Evolutionary conservation across 2,113 vertebrate species (phyloP).

Genomic region (Lepus americanus): DNA sequence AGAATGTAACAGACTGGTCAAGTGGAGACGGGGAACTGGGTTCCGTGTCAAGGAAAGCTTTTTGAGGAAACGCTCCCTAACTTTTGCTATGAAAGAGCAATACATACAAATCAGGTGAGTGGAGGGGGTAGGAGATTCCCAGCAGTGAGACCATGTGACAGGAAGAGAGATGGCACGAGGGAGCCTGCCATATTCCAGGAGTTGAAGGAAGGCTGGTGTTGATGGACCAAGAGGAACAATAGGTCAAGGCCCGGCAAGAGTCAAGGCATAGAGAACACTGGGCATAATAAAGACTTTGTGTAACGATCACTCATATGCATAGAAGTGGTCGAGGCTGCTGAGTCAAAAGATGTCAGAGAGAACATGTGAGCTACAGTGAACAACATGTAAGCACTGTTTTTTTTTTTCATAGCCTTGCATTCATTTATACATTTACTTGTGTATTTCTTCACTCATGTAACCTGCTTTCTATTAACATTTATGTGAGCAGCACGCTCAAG

Average conservation of each 20-base stretch:
- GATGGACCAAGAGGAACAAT: not conserved
- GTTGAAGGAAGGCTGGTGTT: not conserved
- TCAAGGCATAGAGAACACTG: not conserved
- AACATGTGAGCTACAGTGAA: not conserved
- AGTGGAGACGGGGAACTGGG: too few relatives aligned
- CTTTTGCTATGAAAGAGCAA: not conserved
- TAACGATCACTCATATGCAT: not conserved
- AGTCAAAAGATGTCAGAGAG: not conserved
- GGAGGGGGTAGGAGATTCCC: not conserved
- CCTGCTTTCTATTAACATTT: not conserved
- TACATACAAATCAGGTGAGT: not conserved
- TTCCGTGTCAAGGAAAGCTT: not conserved
- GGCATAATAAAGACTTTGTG: not conserved
- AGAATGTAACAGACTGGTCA: not conserved
- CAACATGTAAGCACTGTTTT: not conserved
- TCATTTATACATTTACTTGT: conserved; percentile 5
- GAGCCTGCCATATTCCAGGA: not conserved
- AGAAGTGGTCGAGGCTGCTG: not conserved
- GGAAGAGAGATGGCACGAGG: not conserved
- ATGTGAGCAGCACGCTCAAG: not conserved
- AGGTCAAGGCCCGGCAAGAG: not conserved
- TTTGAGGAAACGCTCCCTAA: not conserved
- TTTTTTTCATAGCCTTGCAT: not conserved
- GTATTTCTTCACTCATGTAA: not conserved
- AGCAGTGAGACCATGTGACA: not conserved